Conservation (phyloP, 2,113 vertebrate species). For the Nannobrachium achirus region DNA sequence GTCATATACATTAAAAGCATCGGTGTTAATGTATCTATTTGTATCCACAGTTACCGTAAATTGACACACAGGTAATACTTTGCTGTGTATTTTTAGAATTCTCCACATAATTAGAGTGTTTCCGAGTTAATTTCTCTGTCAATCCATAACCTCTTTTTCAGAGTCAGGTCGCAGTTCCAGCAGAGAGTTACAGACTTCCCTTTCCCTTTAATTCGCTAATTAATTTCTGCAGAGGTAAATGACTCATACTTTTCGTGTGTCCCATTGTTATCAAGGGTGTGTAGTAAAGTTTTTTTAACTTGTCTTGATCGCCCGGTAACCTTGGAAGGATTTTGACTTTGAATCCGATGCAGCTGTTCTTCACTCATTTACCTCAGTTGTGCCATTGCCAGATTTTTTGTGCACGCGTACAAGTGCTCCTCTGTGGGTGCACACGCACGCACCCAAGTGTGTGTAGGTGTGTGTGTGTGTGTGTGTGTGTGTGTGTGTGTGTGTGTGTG, state of each 20-base stretch:
- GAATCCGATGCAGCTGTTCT: not conserved
- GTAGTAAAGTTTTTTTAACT: constrained; percentile 9
- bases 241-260: constrained; percentile 18
- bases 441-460: not conserved
- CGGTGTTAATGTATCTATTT: too few relatives aligned
- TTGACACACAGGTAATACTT: too few relatives aligned
- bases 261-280: constrained; percentile 42
- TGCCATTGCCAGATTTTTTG: not conserved
- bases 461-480: constrained; percentile 9
- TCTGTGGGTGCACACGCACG: not conserved
- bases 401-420: not conserved
- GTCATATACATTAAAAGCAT: too few relatives aligned
- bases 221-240: constrained; percentile 39
- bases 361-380: not conserved
- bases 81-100: too few relatives aligned
- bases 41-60: too few relatives aligned
- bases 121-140: too few relatives aligned
- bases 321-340: constrained; percentile 11
- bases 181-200: too few relatives aligned
- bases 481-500: constrained; percentile 16
- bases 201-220: not conserved
- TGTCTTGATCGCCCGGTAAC: not conserved
- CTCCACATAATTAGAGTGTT: too few relatives aligned
- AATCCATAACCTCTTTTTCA: too few relatives aligned
- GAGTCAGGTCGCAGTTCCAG: too few relatives aligned